Base-by-base conservation (phyloP, 2,797 vertebrate species). In the Sebastes cheni region DNA sequence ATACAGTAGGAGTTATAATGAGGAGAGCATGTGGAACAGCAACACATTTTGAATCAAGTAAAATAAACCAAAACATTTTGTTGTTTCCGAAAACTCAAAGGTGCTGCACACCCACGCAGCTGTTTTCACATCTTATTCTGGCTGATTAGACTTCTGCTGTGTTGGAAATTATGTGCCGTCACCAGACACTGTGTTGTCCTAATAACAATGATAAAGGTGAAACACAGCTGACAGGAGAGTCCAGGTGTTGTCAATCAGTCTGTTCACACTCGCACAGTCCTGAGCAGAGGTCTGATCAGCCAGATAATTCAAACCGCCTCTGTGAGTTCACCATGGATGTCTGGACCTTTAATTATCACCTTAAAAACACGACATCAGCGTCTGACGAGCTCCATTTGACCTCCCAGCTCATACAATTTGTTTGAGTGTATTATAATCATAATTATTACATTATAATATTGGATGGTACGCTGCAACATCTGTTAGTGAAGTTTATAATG, bases 301-400 rank as follows among this genome's bases (percentile, higher is more conserved):
- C 1, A 46, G 42, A 46, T 18, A 46, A 18, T 46, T 46, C 16
- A 46, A 46, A 46, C 42, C 0, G 0, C 42, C 42, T 18, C 1
- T 46, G 42, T 46, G 42, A 46, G 42, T 46, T 46, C 16, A 46
- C 7, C 50, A 52, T n/a, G 20, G 50, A 20, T 52, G 50, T 52
- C 50, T 0, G 18, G 50, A 46, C 1, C 42, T 46, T 46, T 46
- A 46, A 0, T 0, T 18, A 46, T 46, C 42, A 46, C 42, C 16
- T 46, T 46, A 18, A 46, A 46, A 46, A 46, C 16, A 46, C 42
- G 0, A 46, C 16, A 46, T 46, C 42, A 18, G 1, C 0, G 0
- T 46, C 16, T 46, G 42, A 46, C 0, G 0, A 46, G 42, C 42
- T 46, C 42, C 42, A 46, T 46, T 46, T 46, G 42, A 46, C 42